Conservation (phyloP, 2,797 vertebrate species). For the Gymnodraco acuticeps region DNA sequence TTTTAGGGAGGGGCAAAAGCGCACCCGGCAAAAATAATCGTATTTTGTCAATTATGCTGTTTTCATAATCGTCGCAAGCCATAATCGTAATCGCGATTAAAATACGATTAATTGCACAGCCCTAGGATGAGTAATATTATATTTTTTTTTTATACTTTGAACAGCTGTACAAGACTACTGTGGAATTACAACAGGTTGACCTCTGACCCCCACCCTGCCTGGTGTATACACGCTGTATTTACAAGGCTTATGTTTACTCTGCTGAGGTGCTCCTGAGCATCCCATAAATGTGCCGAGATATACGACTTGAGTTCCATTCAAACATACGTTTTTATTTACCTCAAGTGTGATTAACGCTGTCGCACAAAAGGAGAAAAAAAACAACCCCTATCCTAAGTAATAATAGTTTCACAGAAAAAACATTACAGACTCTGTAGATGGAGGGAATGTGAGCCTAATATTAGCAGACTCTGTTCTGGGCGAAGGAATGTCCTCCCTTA, state of each 20-base stretch:
- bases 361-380: too few relatives aligned
- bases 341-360: too few relatives aligned
- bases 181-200: neutral
- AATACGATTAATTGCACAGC: too few relatives aligned
- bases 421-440: constrained; percentile 7
- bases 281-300: neutral
- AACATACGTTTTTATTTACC: neutral
- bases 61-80: too few relatives aligned
- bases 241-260: neutral
- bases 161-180: too few relatives aligned
- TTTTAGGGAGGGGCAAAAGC: too few relatives aligned
- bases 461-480: constrained; percentile 36
- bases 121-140: too few relatives aligned
- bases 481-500: constrained; percentile 16
- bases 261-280: neutral
- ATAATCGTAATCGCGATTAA: too few relatives aligned
- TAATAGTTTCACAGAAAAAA: neutral
- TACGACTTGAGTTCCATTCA: neutral
- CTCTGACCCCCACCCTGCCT: neutral
- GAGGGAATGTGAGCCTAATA: constrained; percentile 12
- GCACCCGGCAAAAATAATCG: too few relatives aligned
- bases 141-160: too few relatives aligned
- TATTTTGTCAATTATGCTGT: too few relatives aligned
- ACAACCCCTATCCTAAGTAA: neutral
- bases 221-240: neutral